Evolutionary conservation across 2,113 vertebrate genomes (phyloP), one percentile per base, ranked within the genome.

Genomic region (Hippocampus comes): DNA sequence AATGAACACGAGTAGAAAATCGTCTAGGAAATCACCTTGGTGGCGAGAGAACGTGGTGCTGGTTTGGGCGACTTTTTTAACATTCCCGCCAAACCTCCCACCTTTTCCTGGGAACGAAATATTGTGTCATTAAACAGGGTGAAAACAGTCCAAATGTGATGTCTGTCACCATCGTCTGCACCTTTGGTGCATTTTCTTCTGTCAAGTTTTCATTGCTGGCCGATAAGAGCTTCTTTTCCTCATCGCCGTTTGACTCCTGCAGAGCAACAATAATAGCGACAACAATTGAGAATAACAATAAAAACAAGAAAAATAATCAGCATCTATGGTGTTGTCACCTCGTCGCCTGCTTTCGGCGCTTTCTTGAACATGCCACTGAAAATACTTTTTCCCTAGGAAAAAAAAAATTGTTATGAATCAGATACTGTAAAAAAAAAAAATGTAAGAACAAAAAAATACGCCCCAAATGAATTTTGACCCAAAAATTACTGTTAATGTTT

Each of bases 351-450:
- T 77, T 90, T 91, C 0, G 10, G 55, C 48, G 72, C 42, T 71
- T 80, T 87, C 60, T 87, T 88, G 70, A 89, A 88, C 57, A 85
- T 86, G 2, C 78, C 86, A n/a, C 76, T 78, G 71, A 88, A 88
- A 73, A 88, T 68, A 18, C 38, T 75, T 78, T 73, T 82, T 65
- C 84, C 86, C 87, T 91, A 43, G 7, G 18, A 17, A 15, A n/a
- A 0, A 53, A 55, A n/a, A 23, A 56, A 9, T 55, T 17, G 23
- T 55, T 55, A 10, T 55, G n/a, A 18, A 48, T 14, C n/a, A 23
- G 1, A 30, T 20, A 1, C 2, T 43, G 25, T 25, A 25, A 25
- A 43, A 43, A 42, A 64, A 43, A 23, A n/a, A 51, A 51, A 51
- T 51, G 15, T 17, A 49, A 49, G 5, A 17, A 17, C 15, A 49